Conservation (phyloP, 2,888 invertebrate species). For the Omphaloscelis lunosa region DNA sequence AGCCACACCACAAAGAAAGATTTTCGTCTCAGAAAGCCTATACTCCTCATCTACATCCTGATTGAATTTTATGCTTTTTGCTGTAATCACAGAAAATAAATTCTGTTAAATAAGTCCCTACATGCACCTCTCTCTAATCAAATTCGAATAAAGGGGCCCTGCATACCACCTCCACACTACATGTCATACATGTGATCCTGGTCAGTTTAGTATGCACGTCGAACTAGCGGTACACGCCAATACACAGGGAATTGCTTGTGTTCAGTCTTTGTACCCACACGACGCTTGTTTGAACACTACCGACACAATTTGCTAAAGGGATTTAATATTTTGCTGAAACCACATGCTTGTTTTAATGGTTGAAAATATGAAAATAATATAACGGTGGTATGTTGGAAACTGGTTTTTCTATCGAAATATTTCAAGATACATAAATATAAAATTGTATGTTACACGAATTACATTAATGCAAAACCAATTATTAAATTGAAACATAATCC, state of each 20-base stretch:
- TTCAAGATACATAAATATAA: not conserved
- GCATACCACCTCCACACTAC: slow-evolving; percentile 11
- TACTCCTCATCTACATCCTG: too few species aligned
- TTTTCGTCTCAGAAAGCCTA: too few species aligned
- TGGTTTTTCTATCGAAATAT: too few species aligned
- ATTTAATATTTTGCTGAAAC: slow-evolving; percentile 8
- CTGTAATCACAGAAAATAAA: too few species aligned
- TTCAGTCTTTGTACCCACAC: slow-evolving; percentile 28
- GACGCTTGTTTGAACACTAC: slow-evolving; percentile 10
- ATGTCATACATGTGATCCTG: not conserved
- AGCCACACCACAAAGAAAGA: too few species aligned
- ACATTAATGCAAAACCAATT: not conserved
- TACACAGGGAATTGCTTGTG: slow-evolving; percentile 37
- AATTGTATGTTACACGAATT: not conserved
- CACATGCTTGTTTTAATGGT: not conserved
- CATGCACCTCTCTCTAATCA: too few species aligned
- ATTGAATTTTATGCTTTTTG: too few species aligned
- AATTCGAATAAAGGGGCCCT: too few species aligned
- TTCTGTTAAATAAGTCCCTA: too few species aligned
- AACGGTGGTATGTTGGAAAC: too few species aligned
- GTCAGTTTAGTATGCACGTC: slow-evolving; percentile 10
- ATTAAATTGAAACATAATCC: slow-evolving; percentile 13
- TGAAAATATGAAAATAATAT: too few species aligned
- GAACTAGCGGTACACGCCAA: slow-evolving; percentile 21
- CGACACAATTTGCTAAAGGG: slow-evolving; percentile 2